Evolutionary conservation across 2,888 invertebrate genomes (phyloP).

Genomic region (Rhamphomyia laevipes): DNA sequence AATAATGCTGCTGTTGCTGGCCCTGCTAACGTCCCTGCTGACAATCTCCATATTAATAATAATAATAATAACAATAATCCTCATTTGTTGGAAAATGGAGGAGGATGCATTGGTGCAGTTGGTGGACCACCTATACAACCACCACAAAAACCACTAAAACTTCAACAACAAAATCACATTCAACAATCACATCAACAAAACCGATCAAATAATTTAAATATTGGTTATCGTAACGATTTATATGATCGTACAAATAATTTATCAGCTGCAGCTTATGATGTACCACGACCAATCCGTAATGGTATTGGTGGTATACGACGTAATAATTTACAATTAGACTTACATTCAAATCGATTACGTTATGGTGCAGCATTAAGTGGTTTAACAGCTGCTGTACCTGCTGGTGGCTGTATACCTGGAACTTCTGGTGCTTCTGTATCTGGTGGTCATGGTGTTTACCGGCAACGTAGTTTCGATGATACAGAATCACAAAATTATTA

Average conservation of each 20-base stretch:
- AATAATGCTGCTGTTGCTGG: slow-evolving; percentile 18
- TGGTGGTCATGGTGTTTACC: slow-evolving; percentile 12
- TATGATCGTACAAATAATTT: slow-evolving; percentile 32
- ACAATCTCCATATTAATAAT: slow-evolving; percentile 11
- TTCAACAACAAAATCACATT: slow-evolving; percentile 16
- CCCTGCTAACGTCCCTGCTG: slow-evolving; percentile 27
- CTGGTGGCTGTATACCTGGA: slow-evolving; percentile 5
- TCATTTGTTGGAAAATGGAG: background rate
- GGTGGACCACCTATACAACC: slow-evolving; percentile 5
- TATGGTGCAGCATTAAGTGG: slow-evolving; percentile 15
- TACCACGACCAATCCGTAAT: slow-evolving; percentile 33
- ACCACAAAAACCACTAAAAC: slow-evolving; percentile 11
- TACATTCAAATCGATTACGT: slow-evolving; percentile 22
- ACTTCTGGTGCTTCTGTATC: slow-evolving; percentile 4
- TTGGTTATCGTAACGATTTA: slow-evolving; percentile 34
- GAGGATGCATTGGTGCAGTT: background rate
- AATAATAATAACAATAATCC: slow-evolving; percentile 4
- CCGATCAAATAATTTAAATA: slow-evolving; percentile 22
- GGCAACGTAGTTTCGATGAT: slow-evolving; percentile 37
- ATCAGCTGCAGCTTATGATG: slow-evolving; percentile 32
- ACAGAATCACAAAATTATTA: slow-evolving; percentile 37
- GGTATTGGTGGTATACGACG: slow-evolving; percentile 35
- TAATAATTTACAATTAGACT: slow-evolving; percentile 33
- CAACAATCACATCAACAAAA: slow-evolving; percentile 15
- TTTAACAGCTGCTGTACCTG: slow-evolving; percentile 6